Percentiles rank a stretch among this genome's conserved stretches.
Evolutionary conservation across 2,797 vertebrate species (phyloP).

Genomic region (Varecia variegata): DNA sequence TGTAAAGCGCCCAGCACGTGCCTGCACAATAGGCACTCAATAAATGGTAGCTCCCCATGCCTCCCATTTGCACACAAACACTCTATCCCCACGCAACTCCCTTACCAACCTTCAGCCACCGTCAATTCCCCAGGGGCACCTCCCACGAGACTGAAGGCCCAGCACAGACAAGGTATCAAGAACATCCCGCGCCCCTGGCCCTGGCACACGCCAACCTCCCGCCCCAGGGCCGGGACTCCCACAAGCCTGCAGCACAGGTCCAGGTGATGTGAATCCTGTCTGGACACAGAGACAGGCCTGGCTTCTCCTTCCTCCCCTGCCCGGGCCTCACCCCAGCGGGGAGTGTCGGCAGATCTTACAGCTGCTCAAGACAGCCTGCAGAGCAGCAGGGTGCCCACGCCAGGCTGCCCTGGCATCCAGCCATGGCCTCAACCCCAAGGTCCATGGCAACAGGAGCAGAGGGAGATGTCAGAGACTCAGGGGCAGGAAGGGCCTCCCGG

Average conservation of each 20-base stretch:
- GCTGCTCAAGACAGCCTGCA: neutral
- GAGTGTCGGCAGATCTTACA: neutral
- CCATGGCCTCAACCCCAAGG: neutral
- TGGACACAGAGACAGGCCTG: neutral
- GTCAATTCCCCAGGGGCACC: neutral
- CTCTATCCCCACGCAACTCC: neutral
- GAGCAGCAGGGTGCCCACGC: neutral
- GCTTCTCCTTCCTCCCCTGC: neutral
- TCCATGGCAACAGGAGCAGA: neutral
- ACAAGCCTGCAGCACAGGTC: neutral
- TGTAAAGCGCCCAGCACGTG: neutral
- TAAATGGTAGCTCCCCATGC: rapidly evolving
- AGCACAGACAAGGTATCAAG: neutral
- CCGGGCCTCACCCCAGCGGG: neutral
- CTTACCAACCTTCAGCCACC: neutral
- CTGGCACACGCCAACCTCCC: neutral
- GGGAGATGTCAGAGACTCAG: neutral
- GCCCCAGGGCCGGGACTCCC: neutral
- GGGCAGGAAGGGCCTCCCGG: neutral
- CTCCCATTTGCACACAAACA: neutral
- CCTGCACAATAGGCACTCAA: neutral
- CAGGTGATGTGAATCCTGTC: neutral
- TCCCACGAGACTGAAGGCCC: neutral
- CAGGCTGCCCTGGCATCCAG: neutral
- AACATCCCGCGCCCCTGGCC: too few relatives aligned